Evolutionary conservation across 35 echinoderm and acorn worm species (phyloP), one percentile per base, ranked within the genome.

Genomic region (Ophiothrix spiculata): DNA sequence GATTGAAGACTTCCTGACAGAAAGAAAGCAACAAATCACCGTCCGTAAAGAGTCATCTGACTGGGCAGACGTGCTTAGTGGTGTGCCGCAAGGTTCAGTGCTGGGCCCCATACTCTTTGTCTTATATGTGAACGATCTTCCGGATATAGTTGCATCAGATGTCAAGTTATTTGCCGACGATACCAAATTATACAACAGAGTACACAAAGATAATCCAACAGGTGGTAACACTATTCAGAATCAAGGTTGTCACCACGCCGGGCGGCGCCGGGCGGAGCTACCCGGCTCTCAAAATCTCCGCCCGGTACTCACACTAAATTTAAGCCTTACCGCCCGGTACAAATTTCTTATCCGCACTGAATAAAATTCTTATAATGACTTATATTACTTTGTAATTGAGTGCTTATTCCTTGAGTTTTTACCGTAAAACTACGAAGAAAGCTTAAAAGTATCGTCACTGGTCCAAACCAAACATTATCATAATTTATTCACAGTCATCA

Each of bases 381-480:
- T n/a, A n/a, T n/a, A n/a, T n/a, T n/a, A n/a, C n/a, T 78, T 13
- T 78, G 76, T 39, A 35, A 3, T 21, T 35, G 76, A 78, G 33
- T 11, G 38, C 32, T 78, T 78, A 78, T 78, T 78, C 76, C 76
- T 78, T 78, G 76, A 34, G 12, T 39, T 78, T 34, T 34, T n/a
- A 78, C 17, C 3, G 11, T 4, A 78, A 78, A 78, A 78, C 76
- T 28, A 34, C 76, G 16, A 78, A 31, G 76, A 34, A 78, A 78
- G 76, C 76, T 78, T 78, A 33, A 4, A 78, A 4, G 36, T 78
- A 34, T 35, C 25, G 1, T 28, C 76, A 78, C 76, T 78, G 13
- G 76, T 33, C 17, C 1, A 78, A 78, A 78, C 33, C 76, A 78
- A 78, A 78, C 76, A 78, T 60, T 60, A 60, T 60, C 56, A 60